These are phyloP conservation scores for Drosophila ambigua DNA, from an alignment of 1,140 invertebrate species.

Conservation along the genomic window DNA sequence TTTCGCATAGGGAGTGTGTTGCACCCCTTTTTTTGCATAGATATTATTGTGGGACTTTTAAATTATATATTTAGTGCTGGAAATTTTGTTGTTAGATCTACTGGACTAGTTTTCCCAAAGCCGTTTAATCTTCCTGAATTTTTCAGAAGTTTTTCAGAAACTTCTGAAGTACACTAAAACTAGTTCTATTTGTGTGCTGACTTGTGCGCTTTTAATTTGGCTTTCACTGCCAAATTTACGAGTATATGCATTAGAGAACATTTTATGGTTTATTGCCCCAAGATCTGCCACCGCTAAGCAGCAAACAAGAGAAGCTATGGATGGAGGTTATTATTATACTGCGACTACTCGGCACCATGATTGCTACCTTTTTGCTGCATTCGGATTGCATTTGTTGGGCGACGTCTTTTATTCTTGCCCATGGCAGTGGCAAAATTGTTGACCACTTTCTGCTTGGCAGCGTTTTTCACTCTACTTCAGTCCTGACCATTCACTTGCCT, in stretches of 20 bases:
- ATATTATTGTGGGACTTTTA: not conserved
- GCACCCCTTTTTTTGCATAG: not conserved
- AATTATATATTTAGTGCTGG: too few species aligned
- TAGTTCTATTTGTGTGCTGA: slow-evolving; percentile 43
- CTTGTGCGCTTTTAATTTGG: slow-evolving; percentile 51
- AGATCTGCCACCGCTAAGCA: slow-evolving; percentile 33
- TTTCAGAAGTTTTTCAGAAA: not conserved
- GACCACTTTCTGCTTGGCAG: slow-evolving; percentile 79
- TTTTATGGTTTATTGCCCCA: slow-evolving; percentile 70
- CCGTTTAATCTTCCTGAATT: not conserved
- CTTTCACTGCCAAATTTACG: slow-evolving; percentile 53
- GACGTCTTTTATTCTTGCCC: slow-evolving; percentile 76
- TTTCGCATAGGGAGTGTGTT: not conserved
- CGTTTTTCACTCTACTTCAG: slow-evolving; percentile 59
- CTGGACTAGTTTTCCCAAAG: not conserved
- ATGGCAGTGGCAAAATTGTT: slow-evolving; percentile 79
- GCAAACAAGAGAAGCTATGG: slow-evolving; percentile 40
- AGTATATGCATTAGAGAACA: slow-evolving; percentile 52
- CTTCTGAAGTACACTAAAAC: slow-evolving; percentile 4
- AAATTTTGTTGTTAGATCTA: too few species aligned
- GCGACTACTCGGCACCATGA: slow-evolving; percentile 65
- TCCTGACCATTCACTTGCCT: not conserved
- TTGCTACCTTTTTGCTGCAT: slow-evolving; percentile 63
- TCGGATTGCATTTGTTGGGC: slow-evolving; percentile 43
- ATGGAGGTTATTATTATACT: slow-evolving; percentile 72